A percentile compares a stretch with the other conserved stretches of the same genome.
phyloP scores from a whole-genome alignment of 2,113 vertebrate genomes.

The Seriola quinqueradiata region DNA sequence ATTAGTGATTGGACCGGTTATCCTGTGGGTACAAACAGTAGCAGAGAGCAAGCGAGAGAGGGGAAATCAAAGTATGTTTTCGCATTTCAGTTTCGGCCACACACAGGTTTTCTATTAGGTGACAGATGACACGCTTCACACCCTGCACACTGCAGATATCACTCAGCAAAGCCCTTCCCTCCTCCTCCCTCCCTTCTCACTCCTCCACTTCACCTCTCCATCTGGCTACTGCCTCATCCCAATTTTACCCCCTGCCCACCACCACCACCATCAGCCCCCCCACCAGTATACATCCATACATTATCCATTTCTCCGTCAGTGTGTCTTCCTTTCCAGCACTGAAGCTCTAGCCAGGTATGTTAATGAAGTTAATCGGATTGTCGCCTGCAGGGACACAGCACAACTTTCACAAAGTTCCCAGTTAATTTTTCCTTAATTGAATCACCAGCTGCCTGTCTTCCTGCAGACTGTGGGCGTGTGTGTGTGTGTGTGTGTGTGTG shows the following conservation, averaged over 20 bases:
- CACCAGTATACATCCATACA: slow-evolving; percentile 27
- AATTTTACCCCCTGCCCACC: slow-evolving; percentile 40
- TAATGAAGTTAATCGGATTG: slow-evolving; percentile 70
- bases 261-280: neutral
- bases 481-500: neutral
- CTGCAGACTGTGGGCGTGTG: neutral
- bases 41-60: slow-evolving; percentile 16
- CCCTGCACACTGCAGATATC: slow-evolving; percentile 79
- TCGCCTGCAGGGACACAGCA: slow-evolving; percentile 45
- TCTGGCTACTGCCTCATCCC: slow-evolving; percentile 63
- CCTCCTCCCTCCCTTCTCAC: slow-evolving; percentile 23
- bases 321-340: slow-evolving; percentile 36
- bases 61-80: slow-evolving; percentile 50
- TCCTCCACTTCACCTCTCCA: slow-evolving; percentile 55
- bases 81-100: slow-evolving; percentile 53
- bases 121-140: slow-evolving; percentile 76
- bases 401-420: slow-evolving; percentile 61
- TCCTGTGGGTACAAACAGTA: slow-evolving; percentile 46
- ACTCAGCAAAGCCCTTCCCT: slow-evolving; percentile 54
- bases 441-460: slow-evolving; percentile 45
- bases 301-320: slow-evolving; percentile 44
- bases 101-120: slow-evolving; percentile 71
- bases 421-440: slow-evolving; percentile 69
- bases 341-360: slow-evolving; percentile 65
- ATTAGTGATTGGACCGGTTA: slow-evolving; percentile 44